Evolutionary conservation across 2,113 vertebrate species (phyloP).

Genomic region (Ammospiza caudacuta): DNA sequence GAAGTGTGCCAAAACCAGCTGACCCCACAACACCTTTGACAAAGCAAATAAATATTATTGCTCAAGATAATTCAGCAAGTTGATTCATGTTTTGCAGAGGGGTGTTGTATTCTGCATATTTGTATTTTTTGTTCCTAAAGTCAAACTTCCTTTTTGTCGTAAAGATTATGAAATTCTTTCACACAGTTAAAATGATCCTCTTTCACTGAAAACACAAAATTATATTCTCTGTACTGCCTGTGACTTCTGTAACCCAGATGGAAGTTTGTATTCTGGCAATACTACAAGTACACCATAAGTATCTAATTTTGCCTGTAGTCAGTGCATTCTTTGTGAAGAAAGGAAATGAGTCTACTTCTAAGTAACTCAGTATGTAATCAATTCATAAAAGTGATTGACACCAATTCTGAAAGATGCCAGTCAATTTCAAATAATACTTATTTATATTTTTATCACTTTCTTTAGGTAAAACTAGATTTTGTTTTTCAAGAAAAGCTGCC

Average conservation of each 20-base stretch:
- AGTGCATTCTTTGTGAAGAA: slow-evolving; percentile 65
- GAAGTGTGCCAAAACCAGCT: background rate
- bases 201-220: background rate
- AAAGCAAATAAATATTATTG: background rate
- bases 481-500: background rate
- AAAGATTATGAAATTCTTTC: background rate
- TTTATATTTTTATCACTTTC: background rate
- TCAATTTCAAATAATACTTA: background rate
- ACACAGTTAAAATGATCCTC: background rate
- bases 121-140: background rate
- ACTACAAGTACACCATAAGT: slow-evolving; percentile 32
- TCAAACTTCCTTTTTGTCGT: background rate
- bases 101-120: background rate
- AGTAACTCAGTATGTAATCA: background rate
- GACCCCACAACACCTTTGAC: background rate
- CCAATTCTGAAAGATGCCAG: background rate
- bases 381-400: slow-evolving; percentile 7
- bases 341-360: slow-evolving; percentile 66
- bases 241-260: slow-evolving; percentile 65
- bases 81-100: background rate
- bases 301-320: slow-evolving; percentile 49
- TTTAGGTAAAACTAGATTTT: background rate
- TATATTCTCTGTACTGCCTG: background rate
- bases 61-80: background rate
- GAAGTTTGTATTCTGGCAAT: slow-evolving; percentile 24